A percentile compares a stretch with the other conserved stretches of the same genome.
Evolutionary conservation across 2,113 vertebrate species (phyloP).

Genomic region (Halcyon senegalensis): DNA sequence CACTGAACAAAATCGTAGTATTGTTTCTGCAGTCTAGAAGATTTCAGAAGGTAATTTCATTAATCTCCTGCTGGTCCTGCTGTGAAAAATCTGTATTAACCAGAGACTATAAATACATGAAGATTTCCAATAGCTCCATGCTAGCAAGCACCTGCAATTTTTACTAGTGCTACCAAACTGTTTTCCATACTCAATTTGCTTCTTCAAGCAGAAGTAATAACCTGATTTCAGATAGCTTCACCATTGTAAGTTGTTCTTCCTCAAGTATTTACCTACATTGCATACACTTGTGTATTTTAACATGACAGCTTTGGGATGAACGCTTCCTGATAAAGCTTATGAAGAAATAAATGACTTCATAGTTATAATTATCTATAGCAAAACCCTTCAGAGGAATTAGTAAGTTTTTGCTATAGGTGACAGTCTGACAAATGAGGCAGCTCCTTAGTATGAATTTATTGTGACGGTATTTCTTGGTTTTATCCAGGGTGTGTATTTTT

Average conservation of each 20-base stretch:
- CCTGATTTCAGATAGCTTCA: not conserved
- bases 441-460: not conserved
- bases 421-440: not conserved
- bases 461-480: not conserved
- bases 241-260: not conserved
- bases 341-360: not conserved
- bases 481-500: not conserved
- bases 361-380: not conserved
- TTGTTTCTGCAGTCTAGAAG: constrained; percentile 7
- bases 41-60: constrained; percentile 45
- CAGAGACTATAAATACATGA: not conserved
- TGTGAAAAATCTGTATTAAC: constrained; percentile 12
- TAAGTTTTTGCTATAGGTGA: not conserved
- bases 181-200: not conserved
- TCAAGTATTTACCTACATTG: not conserved
- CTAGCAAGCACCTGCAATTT: not conserved
- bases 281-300: not conserved
- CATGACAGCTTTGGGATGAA: not conserved
- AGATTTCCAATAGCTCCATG: not conserved
- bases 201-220: constrained; percentile 26
- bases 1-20: not conserved
- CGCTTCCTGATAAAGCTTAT: not conserved
- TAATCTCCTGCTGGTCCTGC: constrained; percentile 22
- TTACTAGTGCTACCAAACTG: not conserved
- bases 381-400: not conserved